Evolutionary conservation across 2,888 invertebrate genomes (phyloP), one percentile per base, ranked within the genome.

Genomic region (Ormyrus thymus): DNA sequence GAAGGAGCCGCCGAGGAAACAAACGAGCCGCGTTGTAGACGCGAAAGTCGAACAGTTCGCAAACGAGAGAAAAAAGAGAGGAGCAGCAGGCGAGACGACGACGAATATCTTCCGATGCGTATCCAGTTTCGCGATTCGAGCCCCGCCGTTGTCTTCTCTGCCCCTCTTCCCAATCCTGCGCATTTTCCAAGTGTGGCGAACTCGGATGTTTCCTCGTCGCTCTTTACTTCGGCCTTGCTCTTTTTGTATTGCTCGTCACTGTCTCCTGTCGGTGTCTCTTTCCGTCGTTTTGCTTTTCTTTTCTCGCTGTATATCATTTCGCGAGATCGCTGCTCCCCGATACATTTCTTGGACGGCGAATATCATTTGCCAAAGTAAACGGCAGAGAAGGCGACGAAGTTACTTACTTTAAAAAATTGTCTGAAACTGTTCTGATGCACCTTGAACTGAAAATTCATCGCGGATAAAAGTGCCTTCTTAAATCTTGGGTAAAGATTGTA

Each of bases 1-100:
- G 68, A 55, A 69, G 50, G n/a, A 62, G 81, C 81, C 80, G 79
- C 72, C 64, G 29, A 71, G 69, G 73, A 78, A 79, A 72, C 58
- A 81, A 81, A 81, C 82, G 80, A 78, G 76, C 65, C 70, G 50
- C 55, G 48, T 29, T 69, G 69, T 61, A 69, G 29, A 29, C 11
- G 55, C 62, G 62, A 75, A 75, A 75, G 66, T 75, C 69, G 59
- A 75, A 55, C 59, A 51, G 43, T 71, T 29, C 46, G 53, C 15
- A 50, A 64, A 55, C 11, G 53, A 76, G 56, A 66, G 8, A 51
- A 11, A 59, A 75, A 66, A 13, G 45, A 50, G n/a, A 71, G 43
- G 13, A 61, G 65, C 55, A 45, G 9, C 8, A 46, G 64, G 46
- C 7, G 45, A 65, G 73, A 64, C 62, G 51, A 50, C 59, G 15